phyloP scores from a whole-genome alignment of 2,113 vertebrate genomes.

The Onychostruthus taczanowskii region DNA sequence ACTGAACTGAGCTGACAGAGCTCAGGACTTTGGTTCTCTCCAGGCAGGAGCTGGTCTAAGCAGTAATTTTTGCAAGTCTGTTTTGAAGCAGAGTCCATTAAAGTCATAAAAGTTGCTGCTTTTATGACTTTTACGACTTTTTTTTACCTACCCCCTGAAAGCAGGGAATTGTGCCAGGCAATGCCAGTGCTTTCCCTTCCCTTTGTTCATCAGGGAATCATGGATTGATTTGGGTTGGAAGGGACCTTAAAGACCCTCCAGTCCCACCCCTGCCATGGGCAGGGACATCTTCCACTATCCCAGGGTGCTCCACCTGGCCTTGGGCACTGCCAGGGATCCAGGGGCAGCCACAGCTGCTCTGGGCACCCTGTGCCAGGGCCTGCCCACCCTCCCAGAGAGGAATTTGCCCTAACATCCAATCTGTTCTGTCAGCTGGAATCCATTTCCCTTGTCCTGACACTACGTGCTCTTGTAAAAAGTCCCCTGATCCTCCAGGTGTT shows the following conservation, averaged over 20 bases:
- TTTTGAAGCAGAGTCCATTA: background rate
- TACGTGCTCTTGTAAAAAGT: background rate
- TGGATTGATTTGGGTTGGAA: background rate
- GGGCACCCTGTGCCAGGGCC: background rate
- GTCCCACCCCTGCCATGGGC: background rate
- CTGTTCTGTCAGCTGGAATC: background rate
- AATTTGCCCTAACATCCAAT: background rate
- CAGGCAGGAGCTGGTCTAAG: background rate
- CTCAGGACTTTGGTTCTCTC: background rate
- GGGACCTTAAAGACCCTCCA: background rate
- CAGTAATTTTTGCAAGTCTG: background rate
- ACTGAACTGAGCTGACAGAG: background rate
- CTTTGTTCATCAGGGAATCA: background rate
- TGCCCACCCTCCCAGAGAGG: fast-evolving
- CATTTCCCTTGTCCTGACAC: background rate
- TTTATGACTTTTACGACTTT: too few relatives aligned
- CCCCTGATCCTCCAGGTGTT: background rate
- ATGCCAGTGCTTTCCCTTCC: background rate
- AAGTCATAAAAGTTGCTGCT: background rate
- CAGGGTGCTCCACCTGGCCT: background rate
- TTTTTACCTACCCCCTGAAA: background rate
- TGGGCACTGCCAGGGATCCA: background rate
- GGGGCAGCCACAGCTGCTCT: background rate
- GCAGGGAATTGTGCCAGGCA: background rate
- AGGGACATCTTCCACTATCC: background rate